phyloP scores from a whole-genome alignment of 2,888 invertebrate species.

The Chouioia cunea region DNA sequence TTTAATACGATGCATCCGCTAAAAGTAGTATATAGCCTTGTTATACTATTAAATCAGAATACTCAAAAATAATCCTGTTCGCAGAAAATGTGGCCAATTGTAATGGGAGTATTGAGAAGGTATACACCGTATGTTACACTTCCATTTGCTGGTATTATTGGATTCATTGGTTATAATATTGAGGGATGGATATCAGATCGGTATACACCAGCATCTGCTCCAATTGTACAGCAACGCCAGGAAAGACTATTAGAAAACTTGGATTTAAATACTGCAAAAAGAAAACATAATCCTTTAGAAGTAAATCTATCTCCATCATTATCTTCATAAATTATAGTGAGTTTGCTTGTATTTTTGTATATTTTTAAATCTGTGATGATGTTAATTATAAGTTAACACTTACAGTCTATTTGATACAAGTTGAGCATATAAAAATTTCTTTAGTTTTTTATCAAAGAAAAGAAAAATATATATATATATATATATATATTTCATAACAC shows the following conservation, averaged over 20 bases:
- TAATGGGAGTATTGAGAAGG: slow-evolving; percentile 75
- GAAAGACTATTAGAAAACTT: slow-evolving; percentile 60
- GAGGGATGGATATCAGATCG: slow-evolving; percentile 81
- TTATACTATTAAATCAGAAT: no score
- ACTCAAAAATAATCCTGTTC: slow-evolving; percentile 36
- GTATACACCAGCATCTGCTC: slow-evolving; percentile 76
- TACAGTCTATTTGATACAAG: no score
- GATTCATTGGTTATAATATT: slow-evolving; percentile 88
- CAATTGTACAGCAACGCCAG: slow-evolving; percentile 61
- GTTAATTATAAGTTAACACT: slow-evolving; percentile 12
- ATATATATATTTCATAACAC: no score
- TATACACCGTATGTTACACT: slow-evolving; percentile 86
- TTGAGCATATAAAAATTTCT: no score
- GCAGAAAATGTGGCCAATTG: slow-evolving; percentile 81
- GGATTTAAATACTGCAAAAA: slow-evolving; percentile 51
- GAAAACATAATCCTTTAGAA: slow-evolving; percentile 63
- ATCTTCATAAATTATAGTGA: slow-evolving; percentile 48
- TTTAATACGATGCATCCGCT: no score
- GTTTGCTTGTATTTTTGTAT: slow-evolving; percentile 20
- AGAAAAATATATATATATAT: no score
- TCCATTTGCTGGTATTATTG: slow-evolving; percentile 86
- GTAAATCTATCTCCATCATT: slow-evolving; percentile 65
- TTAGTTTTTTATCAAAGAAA: no score
- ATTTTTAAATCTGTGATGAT: slow-evolving; percentile 24
- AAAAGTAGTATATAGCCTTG: no score